Evolutionary conservation across 1,140 invertebrate species (phyloP).

Genomic region (Nixonia krombeini): DNA sequence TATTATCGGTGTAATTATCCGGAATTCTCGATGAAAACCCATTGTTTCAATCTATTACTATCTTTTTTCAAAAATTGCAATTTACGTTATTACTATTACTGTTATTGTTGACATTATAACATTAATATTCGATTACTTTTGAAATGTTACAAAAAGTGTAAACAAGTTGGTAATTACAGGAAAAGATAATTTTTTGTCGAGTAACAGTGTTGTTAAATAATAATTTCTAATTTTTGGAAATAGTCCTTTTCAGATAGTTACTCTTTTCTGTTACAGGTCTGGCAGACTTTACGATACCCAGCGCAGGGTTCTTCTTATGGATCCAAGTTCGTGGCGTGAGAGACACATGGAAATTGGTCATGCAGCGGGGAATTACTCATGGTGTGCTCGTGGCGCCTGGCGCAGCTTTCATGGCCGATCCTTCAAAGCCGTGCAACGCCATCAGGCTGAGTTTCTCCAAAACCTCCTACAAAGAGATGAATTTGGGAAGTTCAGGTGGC

Average conservation of each 20-base stretch:
- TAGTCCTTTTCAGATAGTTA: too few species aligned
- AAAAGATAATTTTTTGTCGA: too few species aligned
- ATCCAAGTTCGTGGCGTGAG: conserved; percentile 77
- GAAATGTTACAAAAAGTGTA: too few species aligned
- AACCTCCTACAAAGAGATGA: conserved; percentile 76
- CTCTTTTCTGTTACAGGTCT: conserved; percentile 66
- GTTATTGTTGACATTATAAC: too few species aligned
- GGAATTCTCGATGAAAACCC: too few species aligned
- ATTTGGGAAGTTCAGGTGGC: conserved; percentile 63
- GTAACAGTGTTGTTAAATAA: too few species aligned
- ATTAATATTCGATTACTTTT: too few species aligned
- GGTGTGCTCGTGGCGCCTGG: conserved; percentile 81
- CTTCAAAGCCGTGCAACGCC: conserved; percentile 74
- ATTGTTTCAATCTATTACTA: too few species aligned
- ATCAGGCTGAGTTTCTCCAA: conserved; percentile 80
- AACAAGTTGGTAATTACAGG: too few species aligned
- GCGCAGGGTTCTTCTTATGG: conserved; percentile 86
- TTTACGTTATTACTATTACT: too few species aligned
- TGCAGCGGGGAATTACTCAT: conserved; percentile 73
- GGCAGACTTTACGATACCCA: conserved; percentile 78
- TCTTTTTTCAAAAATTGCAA: too few species aligned
- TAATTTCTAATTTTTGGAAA: neutral
- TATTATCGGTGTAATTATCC: too few species aligned
- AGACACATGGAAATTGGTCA: conserved; percentile 82
- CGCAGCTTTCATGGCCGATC: conserved; percentile 77